These are phyloP conservation scores for Trileptium ribeirensis DNA, from an alignment of 2,888 invertebrate species.

Conservation along the genomic window DNA sequence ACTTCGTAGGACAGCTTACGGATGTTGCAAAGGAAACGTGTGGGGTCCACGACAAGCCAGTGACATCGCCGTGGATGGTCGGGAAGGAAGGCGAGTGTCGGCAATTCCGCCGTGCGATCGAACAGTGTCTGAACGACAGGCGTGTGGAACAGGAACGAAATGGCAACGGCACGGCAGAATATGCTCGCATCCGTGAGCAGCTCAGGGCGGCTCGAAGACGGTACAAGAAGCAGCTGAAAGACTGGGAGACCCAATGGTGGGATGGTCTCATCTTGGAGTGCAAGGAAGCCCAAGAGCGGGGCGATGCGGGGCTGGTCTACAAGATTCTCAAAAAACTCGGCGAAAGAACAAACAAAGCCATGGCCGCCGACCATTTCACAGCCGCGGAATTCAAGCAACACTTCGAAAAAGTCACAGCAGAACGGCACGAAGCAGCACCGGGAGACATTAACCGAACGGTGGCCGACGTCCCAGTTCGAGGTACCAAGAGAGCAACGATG, in stretches of 20 bases:
- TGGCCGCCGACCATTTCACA: neutral
- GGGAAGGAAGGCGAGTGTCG: neutral
- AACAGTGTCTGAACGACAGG: neutral
- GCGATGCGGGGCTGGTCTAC: neutral
- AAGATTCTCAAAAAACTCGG: neutral
- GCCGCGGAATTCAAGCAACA: neutral
- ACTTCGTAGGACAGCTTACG: neutral
- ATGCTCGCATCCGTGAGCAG: neutral
- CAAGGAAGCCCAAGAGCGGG: neutral
- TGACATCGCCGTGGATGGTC: neutral
- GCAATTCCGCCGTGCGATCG: neutral
- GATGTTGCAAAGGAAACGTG: slow-evolving; percentile 5
- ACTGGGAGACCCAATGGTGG: neutral
- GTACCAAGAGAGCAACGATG: neutral
- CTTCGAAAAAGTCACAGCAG: neutral
- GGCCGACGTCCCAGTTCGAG: neutral
- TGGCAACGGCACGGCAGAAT: neutral
- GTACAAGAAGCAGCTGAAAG: neutral
- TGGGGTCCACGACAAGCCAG: neutral
- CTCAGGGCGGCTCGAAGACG: neutral
- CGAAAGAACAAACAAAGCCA: neutral
- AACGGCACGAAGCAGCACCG: neutral
- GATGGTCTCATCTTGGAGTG: neutral
- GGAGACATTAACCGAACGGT: neutral
- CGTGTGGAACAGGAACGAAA: neutral